A percentile compares a stretch with the other conserved stretches of the same genome.
phyloP scores from a whole-genome alignment of 1,140 invertebrate species.

The Drosophila nigrodunni region DNA sequence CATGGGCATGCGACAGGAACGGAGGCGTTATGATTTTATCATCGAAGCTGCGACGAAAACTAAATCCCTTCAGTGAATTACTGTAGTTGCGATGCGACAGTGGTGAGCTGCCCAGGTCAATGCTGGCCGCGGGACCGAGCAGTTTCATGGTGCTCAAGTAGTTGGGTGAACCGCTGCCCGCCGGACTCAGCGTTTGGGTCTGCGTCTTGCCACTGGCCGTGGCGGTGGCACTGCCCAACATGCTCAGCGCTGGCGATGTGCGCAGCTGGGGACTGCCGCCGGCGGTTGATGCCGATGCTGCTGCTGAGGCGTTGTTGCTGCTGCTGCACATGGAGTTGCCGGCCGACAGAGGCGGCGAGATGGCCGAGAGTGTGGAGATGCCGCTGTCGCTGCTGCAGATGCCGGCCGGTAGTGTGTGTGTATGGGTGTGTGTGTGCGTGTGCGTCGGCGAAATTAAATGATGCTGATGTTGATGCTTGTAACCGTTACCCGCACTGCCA shows the following conservation, averaged over 20 bases:
- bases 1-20: slow-evolving; percentile 47
- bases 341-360: slow-evolving; percentile 74
- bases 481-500: slow-evolving; percentile 36
- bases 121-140: slow-evolving; percentile 76
- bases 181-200: slow-evolving; percentile 43
- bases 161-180: slow-evolving; percentile 44
- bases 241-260: slow-evolving; percentile 64
- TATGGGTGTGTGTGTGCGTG: slow-evolving; percentile 34
- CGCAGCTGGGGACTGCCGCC: slow-evolving; percentile 69
- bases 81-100: slow-evolving; percentile 81
- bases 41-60: slow-evolving; percentile 80
- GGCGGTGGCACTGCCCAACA: slow-evolving; percentile 68
- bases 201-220: slow-evolving; percentile 58
- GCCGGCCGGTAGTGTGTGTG: slow-evolving; percentile 59
- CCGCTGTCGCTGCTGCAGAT: slow-evolving; percentile 81
- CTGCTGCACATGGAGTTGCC: slow-evolving; percentile 51
- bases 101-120: slow-evolving; percentile 79
- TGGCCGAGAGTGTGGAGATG: slow-evolving; percentile 75
- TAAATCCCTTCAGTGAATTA: slow-evolving; percentile 74
- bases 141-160: slow-evolving; percentile 69
- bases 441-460: slow-evolving; percentile 80
- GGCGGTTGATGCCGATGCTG: slow-evolving; percentile 50
- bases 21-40: slow-evolving; percentile 77
- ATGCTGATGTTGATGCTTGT: slow-evolving; percentile 44
- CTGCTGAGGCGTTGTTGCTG: not conserved